Evolutionary conservation across 2,888 invertebrate species (phyloP).

Genomic region (Diaperis boleti): DNA sequence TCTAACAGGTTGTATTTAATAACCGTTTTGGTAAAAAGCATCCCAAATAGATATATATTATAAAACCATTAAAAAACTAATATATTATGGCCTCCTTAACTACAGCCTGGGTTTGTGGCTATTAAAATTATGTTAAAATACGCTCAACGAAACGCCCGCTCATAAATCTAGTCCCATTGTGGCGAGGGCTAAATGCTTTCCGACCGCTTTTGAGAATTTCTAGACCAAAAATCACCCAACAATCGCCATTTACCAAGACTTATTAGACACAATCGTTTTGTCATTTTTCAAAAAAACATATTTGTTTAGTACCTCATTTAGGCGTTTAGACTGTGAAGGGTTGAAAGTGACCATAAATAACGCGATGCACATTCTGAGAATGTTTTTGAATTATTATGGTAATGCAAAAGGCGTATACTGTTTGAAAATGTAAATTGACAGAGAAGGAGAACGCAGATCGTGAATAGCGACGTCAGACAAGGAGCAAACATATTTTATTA

Average conservation of each 20-base stretch:
- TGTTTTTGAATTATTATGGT: constrained; percentile 67
- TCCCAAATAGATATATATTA: constrained; percentile 62
- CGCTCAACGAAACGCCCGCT: constrained; percentile 58
- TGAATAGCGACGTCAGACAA: constrained; percentile 51
- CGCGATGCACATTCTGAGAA: constrained; percentile 58
- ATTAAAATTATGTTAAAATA: constrained; percentile 62
- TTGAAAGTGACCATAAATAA: constrained; percentile 39
- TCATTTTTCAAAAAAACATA: constrained; percentile 53
- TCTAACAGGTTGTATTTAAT: constrained; percentile 50
- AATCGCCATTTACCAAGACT: constrained; percentile 4
- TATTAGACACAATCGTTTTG: too few species aligned
- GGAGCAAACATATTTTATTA: constrained; percentile 63
- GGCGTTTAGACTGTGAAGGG: constrained; percentile 57
- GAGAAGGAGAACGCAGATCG: constrained; percentile 61
- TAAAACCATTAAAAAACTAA: constrained; percentile 62
- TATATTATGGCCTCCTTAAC: constrained; percentile 60
- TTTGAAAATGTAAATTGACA: constrained; percentile 67
- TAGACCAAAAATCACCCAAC: constrained; percentile 2
- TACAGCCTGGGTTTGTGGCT: constrained; percentile 55
- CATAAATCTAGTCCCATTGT: constrained; percentile 55
- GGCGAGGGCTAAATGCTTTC: neutral
- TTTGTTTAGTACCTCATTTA: constrained; percentile 57
- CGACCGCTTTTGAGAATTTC: constrained; percentile 8
- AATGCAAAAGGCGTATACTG: constrained; percentile 67
- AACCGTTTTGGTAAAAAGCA: constrained; percentile 59